Conservation (phyloP, 2,797 vertebrate species). For the Enteromius paludinosus region DNA sequence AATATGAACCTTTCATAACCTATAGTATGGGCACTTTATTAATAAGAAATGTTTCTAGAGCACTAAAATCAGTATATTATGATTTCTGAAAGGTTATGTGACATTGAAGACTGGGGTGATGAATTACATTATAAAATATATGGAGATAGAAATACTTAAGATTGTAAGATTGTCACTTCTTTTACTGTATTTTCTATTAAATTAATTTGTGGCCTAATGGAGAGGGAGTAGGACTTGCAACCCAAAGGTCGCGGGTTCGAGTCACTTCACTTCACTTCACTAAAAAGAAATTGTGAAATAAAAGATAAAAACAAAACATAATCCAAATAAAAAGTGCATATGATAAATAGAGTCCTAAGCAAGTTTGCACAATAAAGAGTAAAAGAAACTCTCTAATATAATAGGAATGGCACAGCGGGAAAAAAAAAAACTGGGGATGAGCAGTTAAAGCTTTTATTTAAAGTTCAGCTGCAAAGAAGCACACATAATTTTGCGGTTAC, state of each 20-base stretch:
- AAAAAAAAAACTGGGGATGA: not conserved
- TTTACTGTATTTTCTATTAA: not conserved
- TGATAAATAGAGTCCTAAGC: not conserved
- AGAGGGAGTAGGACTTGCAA: too few relatives aligned
- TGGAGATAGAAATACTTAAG: not conserved
- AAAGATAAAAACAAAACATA: not conserved
- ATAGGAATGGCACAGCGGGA: not conserved
- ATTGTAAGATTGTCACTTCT: not conserved
- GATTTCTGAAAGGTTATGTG: not conserved
- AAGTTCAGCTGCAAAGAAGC: not conserved
- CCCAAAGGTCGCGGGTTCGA: too few relatives aligned
- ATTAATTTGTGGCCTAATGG: too few relatives aligned
- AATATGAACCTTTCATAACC: too few relatives aligned
- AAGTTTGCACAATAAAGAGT: not conserved
- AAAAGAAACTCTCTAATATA: not conserved
- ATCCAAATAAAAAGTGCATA: not conserved
- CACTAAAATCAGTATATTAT: not conserved
- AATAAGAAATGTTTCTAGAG: not conserved
- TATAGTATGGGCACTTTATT: too few relatives aligned
- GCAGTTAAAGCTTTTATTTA: conserved; percentile 9
- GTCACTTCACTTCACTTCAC: too few relatives aligned
- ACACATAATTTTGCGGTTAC: not conserved
- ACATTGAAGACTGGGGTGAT: not conserved
- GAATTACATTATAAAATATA: not conserved
- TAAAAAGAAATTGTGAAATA: not conserved